Evolutionary conservation across 2,888 invertebrate species (phyloP), one percentile per base, ranked within the genome.

Genomic region (Athetis lepigone): DNA sequence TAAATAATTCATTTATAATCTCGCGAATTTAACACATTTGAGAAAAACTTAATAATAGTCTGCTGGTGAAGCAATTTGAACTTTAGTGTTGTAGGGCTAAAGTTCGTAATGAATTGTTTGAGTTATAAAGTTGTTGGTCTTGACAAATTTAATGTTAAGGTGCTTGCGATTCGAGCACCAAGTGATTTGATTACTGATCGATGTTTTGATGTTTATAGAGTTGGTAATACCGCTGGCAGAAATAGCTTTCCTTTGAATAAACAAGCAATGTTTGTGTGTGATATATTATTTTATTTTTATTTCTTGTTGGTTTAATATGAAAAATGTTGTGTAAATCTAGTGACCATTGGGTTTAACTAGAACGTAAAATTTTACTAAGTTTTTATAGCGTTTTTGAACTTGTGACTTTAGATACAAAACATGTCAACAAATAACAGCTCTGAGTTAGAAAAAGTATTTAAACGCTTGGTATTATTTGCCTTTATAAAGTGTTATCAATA

Each of bases 91-190:
- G 56, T 46, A 2, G 0, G 7, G n/a, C 6, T 73, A 75, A 65
- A 69, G 73, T 73, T 73, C 65, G 66, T 60, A 68, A 69, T 75
- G 66, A 63, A 55, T 60, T 57, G 56, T 60, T 13, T 33, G 54
- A 50, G 57, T 75, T 71, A 64, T 67, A 52, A 21, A 60, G 54
- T 67, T 40, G 66, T 72, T 63, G 75, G 46, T 80, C 63, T 81
- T 86, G 88, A 88, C 88, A 88, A 88, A 88, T 88, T 87, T 85
- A 83, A 86, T 83, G 79, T 78, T 75, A 75, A 81, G 78, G 76
- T 75, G 70, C 62, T 71, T 62, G 63, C 71, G 80, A 80, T 83
- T 75, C 77, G 73, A 80, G 77, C 25, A 77, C 75, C 73, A 78
- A 81, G 76, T 84, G 86, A 84, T 86, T 86, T 84, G 85, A 87